phyloP scores from a whole-genome alignment of 2,888 invertebrate species.

The Eumacrocentrus americanus region DNA sequence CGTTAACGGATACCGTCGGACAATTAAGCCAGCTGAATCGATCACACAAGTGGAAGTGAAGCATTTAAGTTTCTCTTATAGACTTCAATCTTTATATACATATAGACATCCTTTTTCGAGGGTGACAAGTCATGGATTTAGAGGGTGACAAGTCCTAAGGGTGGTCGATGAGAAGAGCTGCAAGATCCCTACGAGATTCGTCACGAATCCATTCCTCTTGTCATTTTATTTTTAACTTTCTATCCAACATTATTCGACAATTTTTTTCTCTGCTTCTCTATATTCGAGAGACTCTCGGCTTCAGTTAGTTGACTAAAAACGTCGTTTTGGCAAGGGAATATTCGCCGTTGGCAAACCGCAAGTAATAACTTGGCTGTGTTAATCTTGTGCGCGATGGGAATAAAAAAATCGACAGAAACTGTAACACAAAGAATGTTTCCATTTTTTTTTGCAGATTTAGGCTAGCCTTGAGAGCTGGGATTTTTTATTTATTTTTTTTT shows the following conservation, averaged over 20 bases:
- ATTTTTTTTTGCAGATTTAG: neutral
- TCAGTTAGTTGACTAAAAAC: constrained; percentile 6
- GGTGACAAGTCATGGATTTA: neutral
- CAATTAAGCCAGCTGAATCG: constrained; percentile 49
- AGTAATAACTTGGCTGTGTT: constrained; percentile 22
- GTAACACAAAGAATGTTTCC: neutral
- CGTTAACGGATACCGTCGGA: constrained; percentile 42
- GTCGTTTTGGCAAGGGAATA: constrained; percentile 21
- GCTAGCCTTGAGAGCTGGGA: neutral
- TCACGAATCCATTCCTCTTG: constrained; percentile 4
- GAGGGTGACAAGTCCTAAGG: neutral
- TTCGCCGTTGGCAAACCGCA: constrained; percentile 18
- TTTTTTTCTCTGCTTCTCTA: neutral
- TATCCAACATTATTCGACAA: neutral
- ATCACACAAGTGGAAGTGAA: constrained; percentile 37
- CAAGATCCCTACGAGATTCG: constrained; percentile 1
- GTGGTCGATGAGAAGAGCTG: neutral
- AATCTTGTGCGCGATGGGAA: constrained; percentile 1
- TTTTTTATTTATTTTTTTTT: neutral
- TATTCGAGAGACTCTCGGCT: neutral
- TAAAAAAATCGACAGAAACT: neutral
- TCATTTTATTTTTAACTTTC: constrained; percentile 12
- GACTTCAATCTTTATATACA: neutral
- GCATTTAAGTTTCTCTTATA: neutral
- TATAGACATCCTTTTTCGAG: neutral